Percentiles rank a stretch among this genome's conserved stretches.
phyloP scores from a whole-genome alignment of 2,113 vertebrate species.

The Entelurus aequoreus region DNA sequence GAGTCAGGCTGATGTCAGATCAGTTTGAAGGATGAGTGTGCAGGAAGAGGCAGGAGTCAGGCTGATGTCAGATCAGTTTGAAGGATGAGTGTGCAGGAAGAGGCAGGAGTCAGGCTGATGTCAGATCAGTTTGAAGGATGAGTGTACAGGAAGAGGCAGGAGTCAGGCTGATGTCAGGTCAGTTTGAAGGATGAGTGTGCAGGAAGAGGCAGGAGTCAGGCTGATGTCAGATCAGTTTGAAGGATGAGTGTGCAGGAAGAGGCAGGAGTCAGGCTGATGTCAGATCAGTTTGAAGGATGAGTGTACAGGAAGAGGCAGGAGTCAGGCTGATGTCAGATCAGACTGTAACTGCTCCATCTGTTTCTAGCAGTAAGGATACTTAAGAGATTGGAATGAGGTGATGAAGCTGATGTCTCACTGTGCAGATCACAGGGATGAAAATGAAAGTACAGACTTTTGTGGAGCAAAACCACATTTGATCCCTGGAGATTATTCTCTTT shows the following conservation, averaged over 20 bases:
- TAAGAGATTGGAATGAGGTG: slow-evolving; percentile 29
- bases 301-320: neutral
- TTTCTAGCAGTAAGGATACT: slow-evolving; percentile 55
- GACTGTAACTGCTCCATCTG: slow-evolving; percentile 49
- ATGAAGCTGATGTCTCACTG: slow-evolving; percentile 10
- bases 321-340: slow-evolving; percentile 37
- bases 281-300: slow-evolving; percentile 35
- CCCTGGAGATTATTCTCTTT: neutral
- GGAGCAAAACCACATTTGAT: slow-evolving; percentile 19
- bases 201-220: slow-evolving; percentile 7
- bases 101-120: slow-evolving; percentile 25
- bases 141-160: neutral
- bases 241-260: slow-evolving; percentile 4
- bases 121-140: slow-evolving; percentile 35
- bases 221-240: slow-evolving; percentile 43
- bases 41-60: slow-evolving; percentile 5
- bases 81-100: slow-evolving; percentile 6
- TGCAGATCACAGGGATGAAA: slow-evolving; percentile 8
- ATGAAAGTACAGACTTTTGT: slow-evolving; percentile 4
- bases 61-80: slow-evolving; percentile 43
- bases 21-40: slow-evolving; percentile 24
- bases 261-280: slow-evolving; percentile 25
- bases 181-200: slow-evolving; percentile 20
- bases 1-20: slow-evolving; percentile 34
- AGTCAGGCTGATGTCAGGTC: slow-evolving; percentile 37